phyloP scores from a whole-genome alignment of 2,113 vertebrate genomes.

The Callionymus lyra region DNA sequence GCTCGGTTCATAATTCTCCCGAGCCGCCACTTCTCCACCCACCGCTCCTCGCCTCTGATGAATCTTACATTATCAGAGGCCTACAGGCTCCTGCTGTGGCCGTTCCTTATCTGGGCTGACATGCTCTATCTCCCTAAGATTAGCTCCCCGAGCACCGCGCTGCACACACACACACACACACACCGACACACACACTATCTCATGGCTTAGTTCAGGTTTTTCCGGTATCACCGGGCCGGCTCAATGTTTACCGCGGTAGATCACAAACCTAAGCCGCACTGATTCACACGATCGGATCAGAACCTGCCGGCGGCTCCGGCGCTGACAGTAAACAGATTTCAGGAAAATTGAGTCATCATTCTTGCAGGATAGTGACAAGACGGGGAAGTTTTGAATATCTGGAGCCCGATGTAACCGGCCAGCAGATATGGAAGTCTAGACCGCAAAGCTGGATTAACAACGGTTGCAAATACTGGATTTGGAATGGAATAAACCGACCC shows the following conservation, averaged over 20 bases:
- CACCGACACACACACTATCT: slow-evolving; percentile 1
- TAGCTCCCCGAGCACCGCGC: slow-evolving; percentile 50
- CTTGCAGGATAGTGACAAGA: too few relatives aligned
- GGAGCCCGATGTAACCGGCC: too few relatives aligned
- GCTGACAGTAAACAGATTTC: not conserved
- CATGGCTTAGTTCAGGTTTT: not conserved
- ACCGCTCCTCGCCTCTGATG: slow-evolving; percentile 48
- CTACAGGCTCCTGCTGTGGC: slow-evolving; percentile 58
- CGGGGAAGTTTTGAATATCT: not conserved
- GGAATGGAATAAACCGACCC: too few relatives aligned
- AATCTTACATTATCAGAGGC: slow-evolving; percentile 63
- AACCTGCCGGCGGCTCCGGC: not conserved
- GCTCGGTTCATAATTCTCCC: slow-evolving; percentile 38
- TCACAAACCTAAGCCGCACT: not conserved
- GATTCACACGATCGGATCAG: not conserved
- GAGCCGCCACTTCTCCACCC: slow-evolving; percentile 13
- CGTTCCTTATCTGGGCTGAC: slow-evolving; percentile 60
- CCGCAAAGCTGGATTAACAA: too few relatives aligned
- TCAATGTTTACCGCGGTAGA: not conserved
- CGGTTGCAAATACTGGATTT: too few relatives aligned
- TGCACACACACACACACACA: slow-evolving; percentile 9
- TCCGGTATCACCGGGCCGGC: not conserved
- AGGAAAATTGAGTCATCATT: not conserved
- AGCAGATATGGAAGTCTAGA: too few relatives aligned
- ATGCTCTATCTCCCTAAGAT: slow-evolving; percentile 63